Evolutionary conservation across 2,113 vertebrate genomes (phyloP).

Genomic region (Rhipidura dahli): DNA sequence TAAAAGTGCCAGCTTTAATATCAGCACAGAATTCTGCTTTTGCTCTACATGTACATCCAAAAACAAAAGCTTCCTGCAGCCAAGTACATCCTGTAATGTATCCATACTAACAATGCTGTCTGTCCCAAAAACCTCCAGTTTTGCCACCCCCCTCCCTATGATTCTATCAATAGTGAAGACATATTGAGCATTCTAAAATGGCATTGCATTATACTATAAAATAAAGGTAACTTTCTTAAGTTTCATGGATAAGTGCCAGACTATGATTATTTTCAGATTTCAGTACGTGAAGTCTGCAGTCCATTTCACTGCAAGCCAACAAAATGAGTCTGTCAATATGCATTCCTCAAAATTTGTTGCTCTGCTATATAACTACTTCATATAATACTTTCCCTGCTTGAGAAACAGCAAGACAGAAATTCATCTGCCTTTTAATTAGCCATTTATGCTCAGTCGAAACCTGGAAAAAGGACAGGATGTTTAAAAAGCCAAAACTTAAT

Average conservation of each 20-base stretch:
- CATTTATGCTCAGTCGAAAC: background rate
- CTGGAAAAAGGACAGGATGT: background rate
- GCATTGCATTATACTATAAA: background rate
- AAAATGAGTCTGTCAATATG: background rate
- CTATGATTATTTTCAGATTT: background rate
- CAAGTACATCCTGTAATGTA: background rate
- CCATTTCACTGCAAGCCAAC: background rate
- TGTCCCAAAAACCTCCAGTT: background rate
- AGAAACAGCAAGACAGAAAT: background rate
- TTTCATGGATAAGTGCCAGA: background rate
- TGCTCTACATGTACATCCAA: background rate
- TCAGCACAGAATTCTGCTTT: background rate
- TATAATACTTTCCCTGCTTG: background rate
- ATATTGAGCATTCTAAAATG: background rate
- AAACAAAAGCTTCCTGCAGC: background rate
- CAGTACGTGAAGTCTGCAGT: background rate
- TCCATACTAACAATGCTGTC: rapidly evolving
- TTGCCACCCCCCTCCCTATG: background rate
- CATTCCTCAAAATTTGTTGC: background rate
- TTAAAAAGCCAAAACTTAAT: background rate
- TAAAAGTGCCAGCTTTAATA: background rate
- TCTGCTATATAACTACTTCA: background rate
- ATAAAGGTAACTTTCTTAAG: background rate
- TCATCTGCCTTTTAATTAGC: background rate
- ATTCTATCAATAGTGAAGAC: background rate